Evolutionary conservation across 2,888 invertebrate species (phyloP), one percentile per base, ranked within the genome.

Genomic region (Brachypalpus laphriformis): DNA sequence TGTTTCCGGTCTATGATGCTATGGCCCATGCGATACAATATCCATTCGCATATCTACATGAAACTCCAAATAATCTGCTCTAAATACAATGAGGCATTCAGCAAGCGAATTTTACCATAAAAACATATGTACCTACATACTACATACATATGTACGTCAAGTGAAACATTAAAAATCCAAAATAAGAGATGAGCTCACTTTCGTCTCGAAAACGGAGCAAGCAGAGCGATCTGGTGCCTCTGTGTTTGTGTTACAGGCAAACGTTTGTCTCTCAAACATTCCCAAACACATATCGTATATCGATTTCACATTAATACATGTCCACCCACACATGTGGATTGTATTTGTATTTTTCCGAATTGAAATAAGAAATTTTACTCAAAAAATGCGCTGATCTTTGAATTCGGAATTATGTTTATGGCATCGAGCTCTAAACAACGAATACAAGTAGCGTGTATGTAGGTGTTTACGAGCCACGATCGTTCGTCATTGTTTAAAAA

Each of bases 151-250:
- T 20, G n/a, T 16, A 20, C 56, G 45, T 65, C 65, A 61, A 68
- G 54, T 66, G 59, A 63, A 42, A 49, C 63, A 74, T 74, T 74
- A 51, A 65, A 68, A 74, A 56, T 57, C 57, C 80, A 74, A 83
- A 83, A 70, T 57, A 70, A 80, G 74, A 80, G 70, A 75, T 83
- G 80, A 80, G 80, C 80, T 83, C 83, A 83, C 49, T 83, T 40
- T 51, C 31, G 49, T 63, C 56, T 56, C 74, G 34, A 70, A 78
- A 80, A 70, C 68, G 18, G 65, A 45, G 47, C 37, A 66, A 65
- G 63, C 14, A 9, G 37, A 56, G 16, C 40, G 40, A 72, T 54
- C 66, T 37, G 14, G 8, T 61, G 37, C 14, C 20, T 65, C n/a
- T 61, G 66, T 66, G 51, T 42, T 42, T 76, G 57, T 63, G 25